Evolutionary conservation across 2,888 invertebrate species (phyloP).

Genomic region (Himalopsyche tibetana): DNA sequence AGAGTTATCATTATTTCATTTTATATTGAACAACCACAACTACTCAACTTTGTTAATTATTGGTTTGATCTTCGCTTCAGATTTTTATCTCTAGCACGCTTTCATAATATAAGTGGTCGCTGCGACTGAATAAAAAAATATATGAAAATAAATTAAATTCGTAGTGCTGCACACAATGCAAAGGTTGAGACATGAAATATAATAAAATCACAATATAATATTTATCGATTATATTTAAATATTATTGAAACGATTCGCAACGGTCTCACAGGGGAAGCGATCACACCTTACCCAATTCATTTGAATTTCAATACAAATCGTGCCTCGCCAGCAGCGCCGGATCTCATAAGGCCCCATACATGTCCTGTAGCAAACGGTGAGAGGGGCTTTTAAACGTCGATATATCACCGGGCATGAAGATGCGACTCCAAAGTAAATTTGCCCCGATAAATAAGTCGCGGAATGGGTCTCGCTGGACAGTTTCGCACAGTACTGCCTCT

Average conservation of each 20-base stretch:
- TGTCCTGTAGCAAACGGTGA: constrained; percentile 51
- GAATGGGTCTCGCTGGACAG: constrained; percentile 62
- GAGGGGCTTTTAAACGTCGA: constrained; percentile 46
- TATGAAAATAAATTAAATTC: too few species aligned
- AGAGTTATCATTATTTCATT: too few species aligned
- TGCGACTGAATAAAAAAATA: too few species aligned
- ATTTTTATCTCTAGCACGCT: too few species aligned
- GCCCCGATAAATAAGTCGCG: constrained; percentile 61
- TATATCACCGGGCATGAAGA: constrained; percentile 61
- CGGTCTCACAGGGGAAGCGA: constrained; percentile 38
- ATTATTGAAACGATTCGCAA: constrained; percentile 27
- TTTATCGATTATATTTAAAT: constrained; percentile 40
- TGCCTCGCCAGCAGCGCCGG: constrained; percentile 59
- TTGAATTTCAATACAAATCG: constrained; percentile 63
- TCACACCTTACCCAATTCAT: constrained; percentile 49
- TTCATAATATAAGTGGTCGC: too few species aligned
- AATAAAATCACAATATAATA: not conserved
- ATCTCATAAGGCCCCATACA: constrained; percentile 50
- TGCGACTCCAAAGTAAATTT: constrained; percentile 60
- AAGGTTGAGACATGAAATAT: not conserved
- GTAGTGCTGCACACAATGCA: not conserved
- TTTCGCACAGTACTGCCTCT: constrained; percentile 62
- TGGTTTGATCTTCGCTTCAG: too few species aligned
- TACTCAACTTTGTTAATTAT: too few species aligned
- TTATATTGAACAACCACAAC: too few species aligned